Evolutionary conservation across 2,888 invertebrate genomes (phyloP).

Genomic region (Neoitamus cyanurus): DNA sequence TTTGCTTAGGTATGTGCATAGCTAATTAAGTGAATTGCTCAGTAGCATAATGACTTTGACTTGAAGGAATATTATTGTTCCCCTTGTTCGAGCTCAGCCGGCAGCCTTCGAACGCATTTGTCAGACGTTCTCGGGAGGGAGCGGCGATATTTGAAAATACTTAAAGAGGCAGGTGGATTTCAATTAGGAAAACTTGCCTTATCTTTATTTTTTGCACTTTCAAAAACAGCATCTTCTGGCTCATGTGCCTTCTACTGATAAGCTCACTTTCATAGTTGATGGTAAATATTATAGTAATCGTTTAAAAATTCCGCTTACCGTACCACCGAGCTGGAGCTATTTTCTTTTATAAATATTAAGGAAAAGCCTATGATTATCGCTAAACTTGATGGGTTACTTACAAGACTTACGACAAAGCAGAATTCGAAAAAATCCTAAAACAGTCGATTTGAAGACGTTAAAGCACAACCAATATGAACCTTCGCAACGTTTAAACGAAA

Average conservation of each 20-base stretch:
- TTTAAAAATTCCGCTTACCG: no score
- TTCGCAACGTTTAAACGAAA: no score
- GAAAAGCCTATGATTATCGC: no score
- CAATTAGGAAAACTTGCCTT: background rate
- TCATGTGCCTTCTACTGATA: background rate
- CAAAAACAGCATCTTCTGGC: background rate
- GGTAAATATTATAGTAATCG: no score
- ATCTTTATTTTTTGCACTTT: background rate
- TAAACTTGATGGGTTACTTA: no score
- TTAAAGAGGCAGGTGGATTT: background rate
- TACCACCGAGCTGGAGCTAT: no score
- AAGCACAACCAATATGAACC: no score
- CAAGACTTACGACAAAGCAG: no score
- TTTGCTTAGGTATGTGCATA: conserved; percentile 46
- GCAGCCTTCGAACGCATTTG: background rate
- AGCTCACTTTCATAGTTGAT: background rate
- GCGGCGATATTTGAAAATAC: background rate
- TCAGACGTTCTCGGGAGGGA: background rate
- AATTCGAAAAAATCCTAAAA: no score
- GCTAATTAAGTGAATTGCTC: conserved; percentile 46
- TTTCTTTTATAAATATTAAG: no score
- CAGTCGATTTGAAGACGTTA: no score
- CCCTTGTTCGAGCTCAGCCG: background rate
- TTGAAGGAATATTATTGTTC: conserved; percentile 18
- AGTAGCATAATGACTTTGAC: conserved; percentile 39